phyloP scores from a whole-genome alignment of 1,140 invertebrate species.

The Zaprionus ornatus region DNA sequence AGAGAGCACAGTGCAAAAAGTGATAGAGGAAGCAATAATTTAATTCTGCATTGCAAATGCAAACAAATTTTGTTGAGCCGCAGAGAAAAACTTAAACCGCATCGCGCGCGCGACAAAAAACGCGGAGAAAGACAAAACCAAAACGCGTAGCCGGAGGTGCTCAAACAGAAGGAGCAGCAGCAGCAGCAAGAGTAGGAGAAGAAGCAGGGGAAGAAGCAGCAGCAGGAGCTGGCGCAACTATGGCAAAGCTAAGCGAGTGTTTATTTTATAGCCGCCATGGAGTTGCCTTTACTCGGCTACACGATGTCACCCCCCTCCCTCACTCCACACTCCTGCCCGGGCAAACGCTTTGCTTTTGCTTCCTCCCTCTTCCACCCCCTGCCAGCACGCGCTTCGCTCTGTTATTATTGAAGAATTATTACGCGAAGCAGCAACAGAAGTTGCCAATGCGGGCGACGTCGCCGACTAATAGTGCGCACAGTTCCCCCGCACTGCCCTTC shows the following conservation, averaged over 20 bases:
- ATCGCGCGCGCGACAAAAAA: conserved; percentile 58
- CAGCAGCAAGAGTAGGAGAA: not conserved
- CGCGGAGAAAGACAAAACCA: conserved; percentile 31
- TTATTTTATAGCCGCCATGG: conserved; percentile 77
- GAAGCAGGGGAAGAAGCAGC: conserved; percentile 39
- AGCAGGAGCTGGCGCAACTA: conserved; percentile 38
- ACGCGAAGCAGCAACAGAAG: conserved; percentile 60
- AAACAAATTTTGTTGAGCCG: conserved; percentile 78
- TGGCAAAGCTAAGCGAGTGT: conserved; percentile 73
- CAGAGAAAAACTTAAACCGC: conserved; percentile 75
- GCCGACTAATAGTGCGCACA: conserved; percentile 62
- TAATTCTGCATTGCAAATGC: conserved; percentile 81
- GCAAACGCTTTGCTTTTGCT: conserved; percentile 63
- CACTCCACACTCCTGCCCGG: conserved; percentile 44
- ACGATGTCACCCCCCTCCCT: not conserved
- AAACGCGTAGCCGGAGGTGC: conserved; percentile 33
- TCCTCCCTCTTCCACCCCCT: not conserved
- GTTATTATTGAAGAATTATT: conserved; percentile 81
- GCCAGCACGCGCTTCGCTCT: conserved; percentile 16
- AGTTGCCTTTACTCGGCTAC: conserved; percentile 46
- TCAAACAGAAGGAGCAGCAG: not conserved
- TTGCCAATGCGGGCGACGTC: conserved; percentile 56
- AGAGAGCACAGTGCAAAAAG: not conserved
- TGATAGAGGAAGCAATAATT: conserved; percentile 75
- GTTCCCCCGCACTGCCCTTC: conserved; percentile 10